Conservation (phyloP, 2,113 vertebrate species). For the Oceanites oceanicus region DNA sequence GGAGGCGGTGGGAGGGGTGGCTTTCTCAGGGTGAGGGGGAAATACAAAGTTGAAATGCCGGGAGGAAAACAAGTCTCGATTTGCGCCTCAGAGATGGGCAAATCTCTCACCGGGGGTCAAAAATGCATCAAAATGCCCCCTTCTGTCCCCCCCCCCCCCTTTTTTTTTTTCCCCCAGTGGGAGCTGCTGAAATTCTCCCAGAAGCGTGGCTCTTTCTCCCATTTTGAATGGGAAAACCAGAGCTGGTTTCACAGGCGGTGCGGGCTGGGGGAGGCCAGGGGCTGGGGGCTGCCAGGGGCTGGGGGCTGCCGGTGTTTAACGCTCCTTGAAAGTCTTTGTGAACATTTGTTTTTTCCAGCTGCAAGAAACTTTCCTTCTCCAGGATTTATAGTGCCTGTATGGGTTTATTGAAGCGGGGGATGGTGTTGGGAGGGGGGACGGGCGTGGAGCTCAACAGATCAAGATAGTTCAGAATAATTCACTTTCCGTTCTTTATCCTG, state of each 20-base stretch:
- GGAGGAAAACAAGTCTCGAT: conserved; percentile 47
- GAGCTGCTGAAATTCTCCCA: conserved; percentile 39
- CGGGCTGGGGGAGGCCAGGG: neutral
- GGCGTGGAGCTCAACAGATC: conserved; percentile 34
- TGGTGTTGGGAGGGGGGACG: neutral
- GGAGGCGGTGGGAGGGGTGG: conserved; percentile 32
- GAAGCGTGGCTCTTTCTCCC: conserved; percentile 44
- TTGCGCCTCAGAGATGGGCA: neutral
- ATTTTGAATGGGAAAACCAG: conserved; percentile 34
- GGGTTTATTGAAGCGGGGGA: neutral
- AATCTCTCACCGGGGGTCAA: neutral
- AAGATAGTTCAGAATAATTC: conserved; percentile 6
- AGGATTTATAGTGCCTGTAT: conserved; percentile 21
- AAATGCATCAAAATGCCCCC: neutral
- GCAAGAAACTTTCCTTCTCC: conserved; percentile 71
- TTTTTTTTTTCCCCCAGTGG: neutral
- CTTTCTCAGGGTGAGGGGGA: conserved; percentile 39
- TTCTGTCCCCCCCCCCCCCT: neutral
- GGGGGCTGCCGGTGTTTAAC: neutral
- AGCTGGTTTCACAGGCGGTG: neutral
- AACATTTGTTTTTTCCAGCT: conserved; percentile 48
- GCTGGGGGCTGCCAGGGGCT: neutral
- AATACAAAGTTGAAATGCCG: conserved; percentile 71
- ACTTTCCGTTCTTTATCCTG: neutral
- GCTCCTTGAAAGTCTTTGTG: neutral